Base-by-base conservation (phyloP, 2,113 vertebrate species). In the Cettia cetti region DNA sequence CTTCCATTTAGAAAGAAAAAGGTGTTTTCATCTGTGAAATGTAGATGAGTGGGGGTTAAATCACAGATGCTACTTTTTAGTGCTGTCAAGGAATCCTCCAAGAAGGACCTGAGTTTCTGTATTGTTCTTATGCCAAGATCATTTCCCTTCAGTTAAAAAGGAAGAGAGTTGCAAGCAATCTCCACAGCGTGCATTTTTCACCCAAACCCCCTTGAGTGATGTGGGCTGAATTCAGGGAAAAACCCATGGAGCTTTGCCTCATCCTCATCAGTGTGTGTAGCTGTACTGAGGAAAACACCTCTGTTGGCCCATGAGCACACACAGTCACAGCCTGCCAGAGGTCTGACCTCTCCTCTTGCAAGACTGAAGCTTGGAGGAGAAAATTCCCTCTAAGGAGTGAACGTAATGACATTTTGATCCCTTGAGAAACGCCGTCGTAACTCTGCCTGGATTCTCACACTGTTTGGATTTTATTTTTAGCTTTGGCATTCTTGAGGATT, bases 391-490 rank as follows among this genome's bases (percentile, higher is more conserved):
- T 57, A 52, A 86, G 65, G 60, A 86, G 54, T 64, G 54, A 63
- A 35, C 0, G 0, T 80, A 90, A 95, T 69, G 78, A 70, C 78
- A 19, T 90, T 88, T 35, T 85, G 63, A 94, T 95, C 85, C 71
- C 87, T 66, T 88, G 85, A 86, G 95, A 94, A 96, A 82, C 37
- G 63, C 71, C 88, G 47, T 53, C 0, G 1, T 90, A 94, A 83
- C 79, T 53, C 68, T 66, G 63, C 71, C 87, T 92, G 30, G 52
- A 70, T 88, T 94, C 93, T 95, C 87, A 77, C 85, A 47, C 78
- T 76, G 35, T 80, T 95, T 70, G 68, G 52, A 24, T 72, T 74
- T 94, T 95, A 86, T 90, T 94, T 95, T 90, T 95, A 94, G 84
- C 75, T 79, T 80, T 85, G 82, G 49, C 42, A 42, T 80, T 95